Evolutionary conservation across 2,113 vertebrate species (phyloP).

Genomic region (Platysternon megacephalum): DNA sequence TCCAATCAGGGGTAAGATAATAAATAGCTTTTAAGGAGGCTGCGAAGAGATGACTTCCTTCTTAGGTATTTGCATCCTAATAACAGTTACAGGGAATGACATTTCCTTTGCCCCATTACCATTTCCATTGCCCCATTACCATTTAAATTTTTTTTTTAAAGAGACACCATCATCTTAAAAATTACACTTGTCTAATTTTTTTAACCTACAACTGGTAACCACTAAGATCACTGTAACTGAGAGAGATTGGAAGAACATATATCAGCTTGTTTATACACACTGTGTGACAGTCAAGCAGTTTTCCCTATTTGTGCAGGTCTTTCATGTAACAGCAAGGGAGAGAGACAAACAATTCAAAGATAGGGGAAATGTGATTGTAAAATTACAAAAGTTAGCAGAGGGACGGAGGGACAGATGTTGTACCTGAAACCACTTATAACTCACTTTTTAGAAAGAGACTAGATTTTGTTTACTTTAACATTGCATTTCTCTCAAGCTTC

Average conservation of each 20-base stretch:
- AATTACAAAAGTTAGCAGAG: neutral
- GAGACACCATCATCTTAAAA: neutral
- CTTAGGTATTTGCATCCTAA: slow-evolving; percentile 15
- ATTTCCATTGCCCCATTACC: neutral
- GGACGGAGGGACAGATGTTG: neutral
- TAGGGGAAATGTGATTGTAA: neutral
- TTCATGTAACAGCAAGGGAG: neutral
- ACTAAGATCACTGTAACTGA: neutral
- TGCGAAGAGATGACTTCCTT: neutral
- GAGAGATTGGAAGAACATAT: neutral
- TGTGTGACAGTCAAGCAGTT: neutral
- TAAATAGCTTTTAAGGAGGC: neutral
- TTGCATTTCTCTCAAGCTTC: neutral
- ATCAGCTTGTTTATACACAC: neutral
- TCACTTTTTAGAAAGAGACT: neutral
- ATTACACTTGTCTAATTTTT: neutral
- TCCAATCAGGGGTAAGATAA: neutral
- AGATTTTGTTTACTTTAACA: neutral
- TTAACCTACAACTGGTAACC: neutral
- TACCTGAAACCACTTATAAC: neutral
- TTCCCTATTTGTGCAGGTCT: neutral
- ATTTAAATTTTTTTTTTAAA: neutral
- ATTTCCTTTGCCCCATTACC: neutral
- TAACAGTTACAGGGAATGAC: slow-evolving; percentile 24
- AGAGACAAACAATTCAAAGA: neutral